Evolutionary conservation across 2,888 invertebrate genomes (phyloP), one percentile per base, ranked within the genome.

Genomic region (Chrysolina haemoptera): DNA sequence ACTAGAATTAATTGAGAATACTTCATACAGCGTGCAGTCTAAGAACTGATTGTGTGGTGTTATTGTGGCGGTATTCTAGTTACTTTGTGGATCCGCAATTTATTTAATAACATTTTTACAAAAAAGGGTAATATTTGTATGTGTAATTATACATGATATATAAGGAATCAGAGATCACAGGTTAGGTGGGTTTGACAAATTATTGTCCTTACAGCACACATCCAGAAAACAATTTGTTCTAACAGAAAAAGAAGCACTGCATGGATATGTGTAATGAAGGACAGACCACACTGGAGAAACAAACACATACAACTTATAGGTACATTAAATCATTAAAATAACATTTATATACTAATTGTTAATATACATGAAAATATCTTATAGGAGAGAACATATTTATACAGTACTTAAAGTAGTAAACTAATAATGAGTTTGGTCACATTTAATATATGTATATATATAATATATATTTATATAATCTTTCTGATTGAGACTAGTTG

Each of bases 11-110:
- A 86, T 87, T 87, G 87, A 87, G 87, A 87, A 88, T 88, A 88
- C 87, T 88, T 79, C 84, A 82, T 80, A 84, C 79, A 86, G 86
- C 86, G 89, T 88, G 89, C 89, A 89, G 88, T 89, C 88, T 88
- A 88, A 84, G 35, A 87, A 87, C 87, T 88, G 88, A 88, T 88
- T 88, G 88, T 87, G 86, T 88, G 87, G 87, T 88, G 87, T 88
- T 87, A 80, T 76, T 78, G 75, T 72, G 68, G 76, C 73, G 75
- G 70, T 65, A 43, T 16, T 62, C 65, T 68, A 66, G 62, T 68
- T 76, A 70, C 68, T 69, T 62, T 48, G 62, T 48, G 72, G 50
- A 70, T 64, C 76, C 77, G 75, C 71, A 53, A 75, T 79, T 82
- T 80, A 79, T 81, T 85, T 82, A 84, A 85, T 85, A 86, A 86